These are phyloP conservation scores for Anseranas semipalmata DNA, from an alignment of 2,113 vertebrate species.

Conservation along the genomic window DNA sequence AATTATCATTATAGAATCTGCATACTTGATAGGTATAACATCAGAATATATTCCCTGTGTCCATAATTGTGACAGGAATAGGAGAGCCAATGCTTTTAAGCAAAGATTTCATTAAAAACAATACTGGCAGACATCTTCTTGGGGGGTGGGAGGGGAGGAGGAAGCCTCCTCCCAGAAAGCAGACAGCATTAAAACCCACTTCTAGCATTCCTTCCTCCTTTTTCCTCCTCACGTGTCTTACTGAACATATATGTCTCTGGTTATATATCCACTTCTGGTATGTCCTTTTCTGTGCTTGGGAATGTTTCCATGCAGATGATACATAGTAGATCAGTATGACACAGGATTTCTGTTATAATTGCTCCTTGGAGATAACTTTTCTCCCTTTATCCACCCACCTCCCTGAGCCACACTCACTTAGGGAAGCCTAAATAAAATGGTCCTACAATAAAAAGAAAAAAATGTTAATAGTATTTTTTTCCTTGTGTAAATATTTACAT, in stretches of 20 bases:
- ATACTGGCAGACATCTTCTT: neutral
- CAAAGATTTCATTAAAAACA: constrained; percentile 39
- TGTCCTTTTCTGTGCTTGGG: neutral
- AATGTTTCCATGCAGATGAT: neutral
- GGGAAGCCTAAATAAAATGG: neutral
- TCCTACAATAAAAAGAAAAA: neutral
- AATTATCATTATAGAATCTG: constrained; percentile 46
- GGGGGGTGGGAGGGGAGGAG: no score
- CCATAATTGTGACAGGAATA: neutral
- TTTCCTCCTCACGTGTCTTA: neutral
- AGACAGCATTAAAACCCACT: neutral
- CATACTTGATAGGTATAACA: constrained; percentile 27
- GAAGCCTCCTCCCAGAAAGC: neutral
- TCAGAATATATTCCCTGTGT: neutral
- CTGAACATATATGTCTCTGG: neutral
- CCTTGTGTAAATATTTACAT: neutral
- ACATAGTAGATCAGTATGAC: neutral
- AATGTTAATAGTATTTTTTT: neutral
- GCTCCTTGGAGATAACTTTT: neutral
- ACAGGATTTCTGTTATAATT: neutral
- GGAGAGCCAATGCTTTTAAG: neutral
- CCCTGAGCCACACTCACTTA: neutral
- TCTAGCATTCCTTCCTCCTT: neutral
- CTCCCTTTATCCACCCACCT: neutral
- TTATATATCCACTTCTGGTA: neutral